These are phyloP conservation scores for Dioctria rufipes DNA, from an alignment of 2,888 invertebrate species.

Conservation along the genomic window DNA sequence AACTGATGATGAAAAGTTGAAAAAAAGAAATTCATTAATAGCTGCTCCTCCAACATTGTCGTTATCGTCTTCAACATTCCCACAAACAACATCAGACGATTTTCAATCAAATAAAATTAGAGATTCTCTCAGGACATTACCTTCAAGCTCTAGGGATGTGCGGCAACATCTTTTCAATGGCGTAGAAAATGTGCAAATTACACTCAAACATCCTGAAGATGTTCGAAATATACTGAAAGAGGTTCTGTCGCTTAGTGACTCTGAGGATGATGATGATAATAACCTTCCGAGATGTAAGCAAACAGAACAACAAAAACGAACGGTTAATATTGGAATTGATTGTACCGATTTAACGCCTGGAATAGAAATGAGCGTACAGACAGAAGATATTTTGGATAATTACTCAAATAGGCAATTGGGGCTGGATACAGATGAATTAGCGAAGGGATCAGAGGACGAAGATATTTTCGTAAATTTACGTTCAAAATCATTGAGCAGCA, in stretches of 20 bases:
- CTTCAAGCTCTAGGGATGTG: conserved; percentile 1
- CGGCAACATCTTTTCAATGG: neutral
- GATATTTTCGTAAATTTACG: too few species aligned
- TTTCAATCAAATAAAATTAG: neutral
- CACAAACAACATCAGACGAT: conserved; percentile 2
- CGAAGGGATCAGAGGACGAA: too few species aligned
- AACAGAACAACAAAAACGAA: neutral
- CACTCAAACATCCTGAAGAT: neutral
- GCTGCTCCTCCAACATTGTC: neutral
- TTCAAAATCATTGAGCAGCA: too few species aligned
- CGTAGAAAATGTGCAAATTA: neutral
- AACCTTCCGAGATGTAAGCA: neutral
- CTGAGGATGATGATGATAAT: neutral
- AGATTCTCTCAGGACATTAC: conserved; percentile 2
- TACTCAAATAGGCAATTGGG: too few species aligned
- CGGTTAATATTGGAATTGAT: conserved; percentile 19
- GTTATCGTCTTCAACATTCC: conserved; percentile 11
- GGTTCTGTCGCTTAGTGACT: neutral
- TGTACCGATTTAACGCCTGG: conserved; percentile 12
- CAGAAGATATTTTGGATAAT: neutral
- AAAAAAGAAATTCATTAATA: neutral
- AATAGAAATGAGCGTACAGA: conserved; percentile 18
- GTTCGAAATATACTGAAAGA: conserved; percentile 23
- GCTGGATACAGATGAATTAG: too few species aligned
- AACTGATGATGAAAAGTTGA: conserved; percentile 39